A percentile compares a stretch with the other conserved stretches of the same genome.
phyloP scores from a whole-genome alignment of 2,888 invertebrate genomes.

The Callosobruchus maculatus region DNA sequence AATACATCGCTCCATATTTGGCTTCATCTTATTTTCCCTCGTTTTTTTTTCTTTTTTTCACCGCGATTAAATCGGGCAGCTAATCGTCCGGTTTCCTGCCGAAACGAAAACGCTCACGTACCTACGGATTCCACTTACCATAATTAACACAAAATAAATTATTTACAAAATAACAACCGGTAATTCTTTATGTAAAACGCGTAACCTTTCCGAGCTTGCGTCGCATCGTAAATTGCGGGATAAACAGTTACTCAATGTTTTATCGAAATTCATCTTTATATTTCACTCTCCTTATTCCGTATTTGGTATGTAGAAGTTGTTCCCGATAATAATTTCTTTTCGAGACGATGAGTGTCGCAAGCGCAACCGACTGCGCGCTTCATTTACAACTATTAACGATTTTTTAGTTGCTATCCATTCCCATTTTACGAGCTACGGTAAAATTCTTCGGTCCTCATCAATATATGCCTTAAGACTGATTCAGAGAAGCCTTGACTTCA shows the following conservation, averaged over 20 bases:
- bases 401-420: not conserved
- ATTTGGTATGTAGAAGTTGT: not conserved
- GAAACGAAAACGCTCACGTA: not conserved
- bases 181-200: not conserved
- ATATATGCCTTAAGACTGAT: no score
- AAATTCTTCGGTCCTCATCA: no score
- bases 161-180: not conserved
- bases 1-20: not conserved
- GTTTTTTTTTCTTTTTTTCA: not conserved
- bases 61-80: not conserved
- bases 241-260: not conserved
- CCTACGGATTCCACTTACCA: not conserved
- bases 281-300: not conserved
- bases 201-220: not conserved
- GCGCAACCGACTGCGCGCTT: not conserved
- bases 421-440: not conserved
- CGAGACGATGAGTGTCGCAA: not conserved
- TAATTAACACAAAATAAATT: not conserved
- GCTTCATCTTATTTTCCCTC: not conserved
- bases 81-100: not conserved
- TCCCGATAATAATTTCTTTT: not conserved
- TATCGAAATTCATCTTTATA: not conserved
- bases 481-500: no score
- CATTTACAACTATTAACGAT: not conserved
- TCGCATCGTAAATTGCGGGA: not conserved